Evolutionary conservation across 1,140 invertebrate species (phyloP), one percentile per base, ranked within the genome.

Genomic region (Eupristina koningsbergeri): DNA sequence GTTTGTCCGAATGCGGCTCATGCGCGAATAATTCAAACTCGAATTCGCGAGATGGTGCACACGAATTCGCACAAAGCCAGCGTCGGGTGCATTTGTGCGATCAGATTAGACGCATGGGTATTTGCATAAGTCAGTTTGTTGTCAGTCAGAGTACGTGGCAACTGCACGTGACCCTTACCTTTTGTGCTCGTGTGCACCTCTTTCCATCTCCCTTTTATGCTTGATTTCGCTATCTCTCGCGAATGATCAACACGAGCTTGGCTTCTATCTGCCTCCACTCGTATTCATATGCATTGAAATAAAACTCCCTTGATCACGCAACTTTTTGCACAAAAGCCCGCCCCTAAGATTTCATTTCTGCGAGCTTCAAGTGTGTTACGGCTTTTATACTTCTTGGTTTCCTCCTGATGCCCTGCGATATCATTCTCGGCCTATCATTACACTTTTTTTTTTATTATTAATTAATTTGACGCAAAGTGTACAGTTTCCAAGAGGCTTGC

Each of bases 81-180:
- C 67, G n/a, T n/a, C n/a, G 67, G 67, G 36, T 71, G 67, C 36
- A 36, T 71, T 71, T 41, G 19, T n/a, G 36, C 67, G 36, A 71
- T 71, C 67, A 71, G 67, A 71, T 71, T 71, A 53, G 9, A 36
- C 64, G 41, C 45, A 34, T 50, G 77, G 64, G 88, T 92, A 92
- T 92, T 92, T 92, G 91, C 91, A 92, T 92, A 92, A 92, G 91
- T 92, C 91, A 92, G 91, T 87, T 67, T 91, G 87, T 91, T 92
- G 91, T 92, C 91, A 92, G 91, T 92, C 91, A 91, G 89, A 88
- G 88, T 88, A 89, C 88, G 86, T 92, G 91, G 91, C 91, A 92
- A 91, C 88, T 86, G 86, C 81, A 80, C 88, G 86, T 89, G 91
- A 92, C 90, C 91, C 89, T 85, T 63, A 19, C 36, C 31, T 47